Base-by-base conservation (phyloP, 2,888 invertebrate species). In the Troides oblongomaculatus region DNA sequence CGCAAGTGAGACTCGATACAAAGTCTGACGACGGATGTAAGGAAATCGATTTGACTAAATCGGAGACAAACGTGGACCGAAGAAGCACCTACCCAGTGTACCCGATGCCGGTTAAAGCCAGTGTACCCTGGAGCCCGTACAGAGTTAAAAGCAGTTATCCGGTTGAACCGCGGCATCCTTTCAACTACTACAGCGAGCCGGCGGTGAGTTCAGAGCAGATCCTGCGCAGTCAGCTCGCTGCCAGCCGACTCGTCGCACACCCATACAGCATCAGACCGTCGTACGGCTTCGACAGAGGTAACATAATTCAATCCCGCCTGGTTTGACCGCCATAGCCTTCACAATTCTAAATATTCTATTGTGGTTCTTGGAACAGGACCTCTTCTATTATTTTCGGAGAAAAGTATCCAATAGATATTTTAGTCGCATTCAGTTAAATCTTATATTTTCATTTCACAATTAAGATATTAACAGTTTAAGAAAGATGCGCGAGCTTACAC, bases 201-300 rank as follows among this genome's bases (percentile, higher is more conserved):
- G 79, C 88, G 77, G 68, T 90, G 62, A 87, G 87, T 66, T 77
- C 84, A 18, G 88, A 86, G 30, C 86, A 88, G 56, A 80, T 90
- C 66, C 75, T 92, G 53, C 81, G 90, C 50, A 88, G 72, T 72
- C 90, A 90, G 62, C 77, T 91, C 18, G 86, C 85, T 6, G 83
- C 84, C 0, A 89, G 85, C 67, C 86, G 88, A 81, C 87, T 81
- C 69, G 75, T 83, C 23, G 66, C 86, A 0, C 85, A 85, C 68
- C 83, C 89, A 0, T 85, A 83, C 57, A 77, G 85, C 62, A 77
- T 90, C 74, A 80, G 88, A 72, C 89, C 88, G 70, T 77, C 86
- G 12, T 91, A 87, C 69, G 88, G 86, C 75, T 86, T 84, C 72
- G 89, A 90, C 69, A 86, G 89, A 88, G 89, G 92, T 92, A 73